Base-by-base conservation (phyloP, 35 echinoderm and acorn worm species). In the Stichopus chloronotus region DNA sequence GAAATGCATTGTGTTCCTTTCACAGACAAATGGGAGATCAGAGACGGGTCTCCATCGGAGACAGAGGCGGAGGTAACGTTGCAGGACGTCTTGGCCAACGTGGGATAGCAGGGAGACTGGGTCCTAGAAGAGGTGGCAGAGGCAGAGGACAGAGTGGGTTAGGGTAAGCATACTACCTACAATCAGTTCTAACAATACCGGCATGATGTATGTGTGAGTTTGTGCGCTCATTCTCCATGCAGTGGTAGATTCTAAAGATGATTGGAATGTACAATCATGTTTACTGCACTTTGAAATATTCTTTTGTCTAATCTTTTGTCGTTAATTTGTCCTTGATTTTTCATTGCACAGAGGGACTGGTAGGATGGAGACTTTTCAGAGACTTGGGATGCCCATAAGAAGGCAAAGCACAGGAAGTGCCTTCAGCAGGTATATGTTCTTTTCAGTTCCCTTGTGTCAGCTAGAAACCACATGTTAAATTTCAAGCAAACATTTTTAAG, bases 351-450 rank as follows among this genome's bases (percentile, higher is more conserved):
- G 69, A 74, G 19, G 17, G 20, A n/a, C 82, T 55, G 82, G 53
- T 80, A 95, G 94, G 94, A 88, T 68, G 85, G 93, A 94, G 92
- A 89, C 95, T 43, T 96, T 94, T 89, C 93, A 98, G 78, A 86
- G 97, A 93, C 95, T 94, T 81, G 97, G 97, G 90, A 87, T 90
- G 81, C 94, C 92, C 72, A 63, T 79, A 24, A 98, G 94, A 87
- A 92, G 95, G 83, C 87, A 87, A 56, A 98, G 91, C 72, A 59
- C 92, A 20, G 97, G 97, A 63, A 98, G 95, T 96, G 95, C 97
- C 59, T 98, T 98, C 88, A 98, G 97, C 93, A 98, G 97, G 97
- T 98, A 88, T 91, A 90, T 72, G 30, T 43, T 43, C 30, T 43
- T 43, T 43, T 43, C 0, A 43, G 30, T 43, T 43, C 30, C 30